These are phyloP conservation scores for Caracal caracal DNA, from an alignment of 2,113 vertebrate species.

Conservation along the genomic window DNA sequence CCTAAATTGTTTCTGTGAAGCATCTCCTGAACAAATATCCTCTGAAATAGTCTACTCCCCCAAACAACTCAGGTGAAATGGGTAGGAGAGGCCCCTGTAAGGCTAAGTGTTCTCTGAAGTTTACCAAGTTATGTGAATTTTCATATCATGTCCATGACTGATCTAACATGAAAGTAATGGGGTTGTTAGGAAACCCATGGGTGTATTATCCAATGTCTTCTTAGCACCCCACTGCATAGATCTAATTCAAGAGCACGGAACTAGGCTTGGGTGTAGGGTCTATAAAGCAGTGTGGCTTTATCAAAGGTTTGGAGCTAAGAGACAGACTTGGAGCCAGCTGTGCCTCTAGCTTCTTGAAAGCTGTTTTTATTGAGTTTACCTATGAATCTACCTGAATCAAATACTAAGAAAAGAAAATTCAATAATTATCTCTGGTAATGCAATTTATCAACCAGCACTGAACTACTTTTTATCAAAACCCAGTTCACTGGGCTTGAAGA, in stretches of 20 bases:
- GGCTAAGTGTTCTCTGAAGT: not conserved
- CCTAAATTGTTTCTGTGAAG: not conserved
- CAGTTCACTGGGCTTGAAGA: not conserved
- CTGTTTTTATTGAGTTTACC: not conserved
- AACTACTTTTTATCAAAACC: not conserved
- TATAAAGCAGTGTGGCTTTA: not conserved
- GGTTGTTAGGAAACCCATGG: not conserved
- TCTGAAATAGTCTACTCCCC: not conserved
- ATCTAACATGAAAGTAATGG: constrained; percentile 51
- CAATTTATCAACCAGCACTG: not conserved
- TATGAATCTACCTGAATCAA: not conserved
- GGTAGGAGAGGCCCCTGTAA: not conserved
- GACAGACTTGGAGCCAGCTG: not conserved
- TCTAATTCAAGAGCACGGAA: not conserved
- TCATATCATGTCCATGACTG: constrained; percentile 16
- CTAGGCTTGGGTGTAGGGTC: not conserved
- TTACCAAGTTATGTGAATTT: constrained; percentile 1
- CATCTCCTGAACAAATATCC: not conserved
- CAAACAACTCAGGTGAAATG: not conserved
- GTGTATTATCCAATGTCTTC: not conserved
- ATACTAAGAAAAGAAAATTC: not conserved
- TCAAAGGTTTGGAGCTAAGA: not conserved
- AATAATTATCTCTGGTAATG: not conserved
- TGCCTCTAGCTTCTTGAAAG: not conserved
- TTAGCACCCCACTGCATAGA: not conserved